phyloP scores from a whole-genome alignment of 2,797 vertebrate genomes.

The Eutrigla gurnardus region DNA sequence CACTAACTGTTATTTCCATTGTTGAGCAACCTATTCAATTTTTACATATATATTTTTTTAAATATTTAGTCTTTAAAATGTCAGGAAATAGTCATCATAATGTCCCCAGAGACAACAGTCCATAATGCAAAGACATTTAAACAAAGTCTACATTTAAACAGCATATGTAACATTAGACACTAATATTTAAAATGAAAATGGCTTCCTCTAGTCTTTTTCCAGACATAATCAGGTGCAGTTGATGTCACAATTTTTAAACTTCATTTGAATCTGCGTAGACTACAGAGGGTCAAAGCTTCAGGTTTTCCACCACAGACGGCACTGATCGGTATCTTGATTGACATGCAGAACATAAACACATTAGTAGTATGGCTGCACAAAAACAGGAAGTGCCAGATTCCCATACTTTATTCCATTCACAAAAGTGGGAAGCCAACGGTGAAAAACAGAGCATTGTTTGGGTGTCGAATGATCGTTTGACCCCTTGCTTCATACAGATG shows the following conservation, averaged over 20 bases:
- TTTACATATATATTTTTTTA: not conserved
- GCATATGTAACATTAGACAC: not conserved
- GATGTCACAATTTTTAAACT: not conserved
- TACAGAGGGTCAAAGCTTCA: slow-evolving; percentile 2
- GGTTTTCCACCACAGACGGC: slow-evolving; percentile 16
- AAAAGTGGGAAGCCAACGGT: slow-evolving; percentile 48
- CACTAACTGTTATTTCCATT: not conserved
- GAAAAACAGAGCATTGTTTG: slow-evolving; percentile 67
- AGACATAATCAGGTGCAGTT: not conserved
- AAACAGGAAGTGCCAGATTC: slow-evolving; percentile 74
- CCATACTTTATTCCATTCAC: slow-evolving; percentile 52
- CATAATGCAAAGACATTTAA: not conserved
- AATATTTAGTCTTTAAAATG: not conserved
- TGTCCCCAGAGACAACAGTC: not conserved
- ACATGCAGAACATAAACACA: slow-evolving; percentile 57
- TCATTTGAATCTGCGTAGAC: not conserved
- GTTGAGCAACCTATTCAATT: not conserved
- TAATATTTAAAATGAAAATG: not conserved
- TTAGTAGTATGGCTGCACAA: slow-evolving; percentile 56
- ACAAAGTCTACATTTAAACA: not conserved
- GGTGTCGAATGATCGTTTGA: slow-evolving; percentile 39
- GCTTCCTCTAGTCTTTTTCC: not conserved
- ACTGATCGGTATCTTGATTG: slow-evolving; percentile 58
- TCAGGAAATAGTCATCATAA: too few relatives aligned
- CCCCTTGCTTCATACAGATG: slow-evolving; percentile 45